Conservation (phyloP, 2,888 invertebrate species). For the Pristionchus japonicus region DNA sequence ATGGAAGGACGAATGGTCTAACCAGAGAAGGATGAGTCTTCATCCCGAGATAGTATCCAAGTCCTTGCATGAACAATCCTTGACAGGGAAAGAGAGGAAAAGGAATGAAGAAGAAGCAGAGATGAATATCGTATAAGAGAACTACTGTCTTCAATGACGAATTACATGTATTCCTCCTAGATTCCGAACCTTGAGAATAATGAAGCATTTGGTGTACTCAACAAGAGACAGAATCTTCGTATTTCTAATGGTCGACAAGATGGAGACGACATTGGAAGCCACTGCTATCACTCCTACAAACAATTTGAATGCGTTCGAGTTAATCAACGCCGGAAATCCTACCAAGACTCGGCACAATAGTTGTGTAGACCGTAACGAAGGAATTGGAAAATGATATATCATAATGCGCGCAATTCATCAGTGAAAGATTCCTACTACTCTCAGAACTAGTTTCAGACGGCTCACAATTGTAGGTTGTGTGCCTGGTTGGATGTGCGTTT, state of each 20-base stretch:
- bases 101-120: not conserved
- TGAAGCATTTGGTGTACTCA: not conserved
- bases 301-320: not conserved
- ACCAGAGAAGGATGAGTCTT: not conserved
- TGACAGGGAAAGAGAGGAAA: conserved; percentile 16
- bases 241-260: not conserved
- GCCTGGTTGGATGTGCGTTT: not conserved
- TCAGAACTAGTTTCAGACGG: not conserved
- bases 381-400: not conserved
- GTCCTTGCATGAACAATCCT: not conserved
- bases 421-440: not conserved
- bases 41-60: not conserved
- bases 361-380: not conserved
- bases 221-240: not conserved
- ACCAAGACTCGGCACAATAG: not conserved
- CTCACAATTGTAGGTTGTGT: not conserved
- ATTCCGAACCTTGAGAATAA: not conserved
- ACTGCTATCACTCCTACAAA: not conserved
- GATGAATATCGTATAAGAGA: not conserved
- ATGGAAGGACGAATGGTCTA: not conserved
- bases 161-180: not conserved
- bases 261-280: not conserved
- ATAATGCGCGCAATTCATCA: not conserved
- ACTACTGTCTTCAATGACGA: not conserved
- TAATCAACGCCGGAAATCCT: too few relatives aligned